Evolutionary conservation across 2,797 vertebrate species (phyloP).

Genomic region (Perdix hodgsoniae): DNA sequence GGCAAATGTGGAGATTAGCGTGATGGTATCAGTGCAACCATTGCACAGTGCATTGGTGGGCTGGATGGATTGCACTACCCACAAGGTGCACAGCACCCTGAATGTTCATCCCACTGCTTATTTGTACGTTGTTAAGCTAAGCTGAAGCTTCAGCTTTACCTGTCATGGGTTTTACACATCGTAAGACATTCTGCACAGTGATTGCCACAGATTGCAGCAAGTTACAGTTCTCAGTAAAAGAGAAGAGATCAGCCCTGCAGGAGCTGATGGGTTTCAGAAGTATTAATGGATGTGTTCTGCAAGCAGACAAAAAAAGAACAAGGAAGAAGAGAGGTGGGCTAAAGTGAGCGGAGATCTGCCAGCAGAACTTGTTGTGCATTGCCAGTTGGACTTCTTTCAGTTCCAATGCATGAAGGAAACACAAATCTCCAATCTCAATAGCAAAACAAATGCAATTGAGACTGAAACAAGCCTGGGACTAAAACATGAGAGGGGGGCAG

Average conservation of each 20-base stretch:
- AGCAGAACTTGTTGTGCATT: not conserved
- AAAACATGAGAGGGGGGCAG: not conserved
- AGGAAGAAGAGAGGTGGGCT: not conserved
- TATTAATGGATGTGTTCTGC: not conserved
- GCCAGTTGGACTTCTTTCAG: not conserved
- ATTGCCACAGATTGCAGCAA: not conserved
- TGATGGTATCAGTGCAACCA: not conserved
- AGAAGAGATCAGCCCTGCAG: not conserved
- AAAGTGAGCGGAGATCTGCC: not conserved
- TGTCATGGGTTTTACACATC: not conserved
- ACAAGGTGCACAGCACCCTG: not conserved
- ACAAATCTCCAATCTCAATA: not conserved
- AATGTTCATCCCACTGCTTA: not conserved
- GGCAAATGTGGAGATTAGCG: slow-evolving; percentile 26
- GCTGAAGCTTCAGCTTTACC: not conserved
- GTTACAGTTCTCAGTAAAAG: not conserved
- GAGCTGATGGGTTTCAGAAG: not conserved
- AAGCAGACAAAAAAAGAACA: not conserved
- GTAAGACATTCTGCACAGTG: not conserved
- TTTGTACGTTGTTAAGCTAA: not conserved
- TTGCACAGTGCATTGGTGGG: slow-evolving; percentile 38
- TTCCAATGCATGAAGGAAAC: not conserved
- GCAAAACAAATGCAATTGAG: not conserved
- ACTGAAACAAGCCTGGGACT: not conserved
- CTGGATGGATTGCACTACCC: slow-evolving; percentile 12